Percentiles rank a stretch among this genome's conserved stretches.
phyloP scores from a whole-genome alignment of 2,797 vertebrate genomes.

The Scyliorhinus canicula region DNA sequence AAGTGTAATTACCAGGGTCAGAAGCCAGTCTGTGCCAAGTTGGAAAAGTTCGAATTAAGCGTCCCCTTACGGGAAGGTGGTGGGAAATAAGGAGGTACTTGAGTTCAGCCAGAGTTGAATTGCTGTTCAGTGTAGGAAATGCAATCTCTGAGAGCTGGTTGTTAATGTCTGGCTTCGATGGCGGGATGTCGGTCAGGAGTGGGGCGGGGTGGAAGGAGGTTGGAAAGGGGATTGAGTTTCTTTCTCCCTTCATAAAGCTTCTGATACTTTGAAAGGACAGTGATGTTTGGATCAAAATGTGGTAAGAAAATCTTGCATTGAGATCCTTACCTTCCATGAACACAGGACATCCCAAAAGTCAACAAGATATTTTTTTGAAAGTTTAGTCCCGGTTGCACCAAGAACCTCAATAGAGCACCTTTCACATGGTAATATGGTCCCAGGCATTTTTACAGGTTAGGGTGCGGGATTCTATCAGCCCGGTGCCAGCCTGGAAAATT shows the following conservation, averaged over 20 bases:
- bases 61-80: background rate
- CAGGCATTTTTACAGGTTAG: no score
- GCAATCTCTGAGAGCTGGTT: background rate
- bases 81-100: background rate
- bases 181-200: background rate
- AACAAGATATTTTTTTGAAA: background rate
- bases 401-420: background rate
- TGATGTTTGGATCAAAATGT: background rate
- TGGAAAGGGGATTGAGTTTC: background rate
- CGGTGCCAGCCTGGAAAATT: no score
- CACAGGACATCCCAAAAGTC: background rate
- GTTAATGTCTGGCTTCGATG: background rate
- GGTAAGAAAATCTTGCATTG: background rate
- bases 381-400: background rate
- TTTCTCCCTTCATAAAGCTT: background rate
- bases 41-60: background rate
- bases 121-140: background rate
- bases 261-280: background rate
- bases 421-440: no score
- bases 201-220: no score
- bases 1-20: background rate
- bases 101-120: background rate
- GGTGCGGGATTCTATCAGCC: no score
- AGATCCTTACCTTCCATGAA: background rate
- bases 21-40: background rate